Conservation (phyloP, 2,113 vertebrate genomes). For the Actenoides hombroni region DNA sequence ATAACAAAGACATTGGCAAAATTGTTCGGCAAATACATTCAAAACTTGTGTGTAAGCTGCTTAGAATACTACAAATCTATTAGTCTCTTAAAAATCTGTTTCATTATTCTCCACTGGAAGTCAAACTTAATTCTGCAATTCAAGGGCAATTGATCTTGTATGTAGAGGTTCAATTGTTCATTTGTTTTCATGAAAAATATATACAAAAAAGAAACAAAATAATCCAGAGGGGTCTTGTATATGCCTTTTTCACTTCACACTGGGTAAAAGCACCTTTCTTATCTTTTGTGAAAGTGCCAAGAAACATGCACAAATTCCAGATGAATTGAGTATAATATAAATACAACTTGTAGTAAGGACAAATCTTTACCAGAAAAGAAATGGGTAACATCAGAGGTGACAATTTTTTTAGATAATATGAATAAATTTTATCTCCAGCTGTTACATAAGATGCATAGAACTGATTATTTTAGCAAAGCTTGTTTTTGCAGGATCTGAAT, state of each 20-base stretch:
- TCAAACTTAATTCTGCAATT: not conserved
- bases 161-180: not conserved
- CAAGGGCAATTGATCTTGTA: not conserved
- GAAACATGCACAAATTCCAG: not conserved
- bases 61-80: not conserved
- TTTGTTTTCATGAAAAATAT: not conserved
- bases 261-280: not conserved
- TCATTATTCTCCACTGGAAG: not conserved
- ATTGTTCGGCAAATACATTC: not conserved
- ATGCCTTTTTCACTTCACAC: not conserved
- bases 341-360: not conserved
- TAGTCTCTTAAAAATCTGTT: not conserved
- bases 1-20: not conserved
- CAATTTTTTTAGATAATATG: not conserved
- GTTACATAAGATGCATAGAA: not conserved
- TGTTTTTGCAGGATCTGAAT: not conserved
- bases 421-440: not conserved
- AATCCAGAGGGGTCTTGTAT: not conserved
- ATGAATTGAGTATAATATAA: not conserved
- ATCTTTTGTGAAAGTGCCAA: not conserved
- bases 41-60: not conserved
- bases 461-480: not conserved
- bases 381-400: not conserved
- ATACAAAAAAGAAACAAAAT: not conserved
- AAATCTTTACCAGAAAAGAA: not conserved